Evolutionary conservation across 2,797 vertebrate species (phyloP).

Genomic region (Pipistrellus kuhlii): DNA sequence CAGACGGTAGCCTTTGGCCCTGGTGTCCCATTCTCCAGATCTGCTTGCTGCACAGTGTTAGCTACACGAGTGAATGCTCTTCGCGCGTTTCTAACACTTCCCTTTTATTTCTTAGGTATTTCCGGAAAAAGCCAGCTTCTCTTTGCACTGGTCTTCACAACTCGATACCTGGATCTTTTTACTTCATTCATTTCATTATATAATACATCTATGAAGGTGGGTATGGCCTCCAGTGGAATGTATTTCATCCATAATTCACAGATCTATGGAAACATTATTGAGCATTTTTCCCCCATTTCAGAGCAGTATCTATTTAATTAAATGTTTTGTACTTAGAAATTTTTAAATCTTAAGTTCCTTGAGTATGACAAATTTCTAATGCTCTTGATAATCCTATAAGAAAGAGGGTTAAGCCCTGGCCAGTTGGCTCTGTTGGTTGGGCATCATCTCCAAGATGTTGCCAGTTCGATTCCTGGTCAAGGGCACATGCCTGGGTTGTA

Average conservation of each 20-base stretch:
- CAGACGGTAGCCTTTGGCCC: not conserved
- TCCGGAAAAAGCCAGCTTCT: constrained; percentile 99
- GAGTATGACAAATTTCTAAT: constrained; percentile 12
- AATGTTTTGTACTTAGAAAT: not conserved
- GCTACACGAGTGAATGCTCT: constrained; percentile 9
- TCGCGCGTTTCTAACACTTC: constrained; percentile 62
- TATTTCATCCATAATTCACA: not conserved
- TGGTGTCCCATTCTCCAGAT: fast-evolving
- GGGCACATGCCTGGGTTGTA: not conserved
- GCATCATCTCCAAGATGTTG: not conserved
- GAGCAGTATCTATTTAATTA: constrained; percentile 22
- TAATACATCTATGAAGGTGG: constrained; percentile 99
- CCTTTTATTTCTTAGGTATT: constrained; percentile 92
- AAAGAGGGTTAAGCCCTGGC: not conserved
- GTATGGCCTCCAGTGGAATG: constrained; percentile 54
- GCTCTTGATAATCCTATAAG: not conserved
- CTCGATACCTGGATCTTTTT: constrained; percentile 98
- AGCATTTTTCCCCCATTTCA: not conserved
- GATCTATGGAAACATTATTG: not conserved
- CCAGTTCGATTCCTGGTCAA: not conserved
- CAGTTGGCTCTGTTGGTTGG: not conserved
- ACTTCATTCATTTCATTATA: constrained; percentile 98
- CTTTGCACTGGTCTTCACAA: constrained; percentile 98
- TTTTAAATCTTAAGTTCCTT: not conserved
- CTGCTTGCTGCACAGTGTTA: not conserved